Conservation (phyloP, 2,888 invertebrate species). For the Xanthorhoe designata region DNA sequence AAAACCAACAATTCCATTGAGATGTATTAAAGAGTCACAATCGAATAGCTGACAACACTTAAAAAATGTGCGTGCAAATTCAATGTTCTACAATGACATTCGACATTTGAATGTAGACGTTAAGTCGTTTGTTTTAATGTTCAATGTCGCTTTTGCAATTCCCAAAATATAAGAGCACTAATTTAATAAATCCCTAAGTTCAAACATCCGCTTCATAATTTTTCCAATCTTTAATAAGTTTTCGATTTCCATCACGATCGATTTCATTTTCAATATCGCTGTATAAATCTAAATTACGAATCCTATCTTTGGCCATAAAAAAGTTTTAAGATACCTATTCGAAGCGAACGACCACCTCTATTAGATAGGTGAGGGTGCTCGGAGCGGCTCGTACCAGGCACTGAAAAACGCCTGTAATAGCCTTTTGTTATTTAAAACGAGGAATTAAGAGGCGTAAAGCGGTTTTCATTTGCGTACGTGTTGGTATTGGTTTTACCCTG, state of each 20-base stretch:
- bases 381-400: slow-evolving; percentile 67
- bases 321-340: slow-evolving; percentile 40
- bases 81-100: too few species aligned
- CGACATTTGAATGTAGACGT: too few species aligned
- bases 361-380: slow-evolving; percentile 64
- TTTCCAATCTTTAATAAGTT: slow-evolving; percentile 14
- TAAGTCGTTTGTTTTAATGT: too few species aligned
- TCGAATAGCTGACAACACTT: too few species aligned
- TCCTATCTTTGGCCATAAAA: slow-evolving; percentile 37
- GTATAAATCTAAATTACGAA: slow-evolving; percentile 40
- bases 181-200: not conserved
- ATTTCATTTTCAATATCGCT: slow-evolving; percentile 38
- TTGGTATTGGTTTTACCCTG: not conserved
- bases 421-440: slow-evolving; percentile 75
- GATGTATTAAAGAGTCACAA: too few species aligned
- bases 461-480: slow-evolving; percentile 57
- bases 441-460: slow-evolving; percentile 62
- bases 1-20: too few species aligned
- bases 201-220: not conserved
- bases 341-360: slow-evolving; percentile 54
- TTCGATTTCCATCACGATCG: slow-evolving; percentile 24
- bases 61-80: too few species aligned
- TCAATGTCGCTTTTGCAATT: too few species aligned
- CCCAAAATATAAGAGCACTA: not conserved
- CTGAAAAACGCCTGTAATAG: slow-evolving; percentile 69